Evolutionary conservation across 2,113 vertebrate species (phyloP).

Genomic region (Thomomys bottae): DNA sequence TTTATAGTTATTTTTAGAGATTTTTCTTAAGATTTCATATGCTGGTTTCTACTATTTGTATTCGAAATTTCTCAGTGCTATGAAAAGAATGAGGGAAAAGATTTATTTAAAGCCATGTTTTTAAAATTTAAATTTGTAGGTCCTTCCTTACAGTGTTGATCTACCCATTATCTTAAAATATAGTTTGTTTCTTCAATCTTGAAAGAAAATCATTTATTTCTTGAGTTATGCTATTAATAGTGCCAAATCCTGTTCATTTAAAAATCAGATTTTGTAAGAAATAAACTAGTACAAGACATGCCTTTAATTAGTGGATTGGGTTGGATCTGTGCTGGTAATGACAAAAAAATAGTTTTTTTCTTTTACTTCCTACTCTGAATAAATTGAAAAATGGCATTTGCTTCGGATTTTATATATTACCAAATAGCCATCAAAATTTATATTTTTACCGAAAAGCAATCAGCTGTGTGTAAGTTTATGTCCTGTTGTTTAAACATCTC

Average conservation of each 20-base stretch:
- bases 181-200: constrained; percentile 28
- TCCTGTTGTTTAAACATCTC: constrained; percentile 48
- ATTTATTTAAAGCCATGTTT: constrained; percentile 64
- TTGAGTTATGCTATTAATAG: constrained; percentile 47
- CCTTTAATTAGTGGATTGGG: constrained; percentile 38
- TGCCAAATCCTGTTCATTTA: constrained; percentile 54
- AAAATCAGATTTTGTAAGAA: constrained; percentile 56
- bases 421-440: constrained; percentile 63
- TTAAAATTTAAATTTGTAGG: constrained; percentile 58
- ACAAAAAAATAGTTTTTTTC: constrained; percentile 16
- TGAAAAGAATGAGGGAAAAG: constrained; percentile 32
- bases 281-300: constrained; percentile 18
- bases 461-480: background rate
- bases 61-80: constrained; percentile 73
- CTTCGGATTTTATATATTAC: constrained; percentile 55
- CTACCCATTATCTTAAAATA: constrained; percentile 46
- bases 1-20: constrained; percentile 80
- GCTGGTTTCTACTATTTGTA: constrained; percentile 74
- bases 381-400: constrained; percentile 46
- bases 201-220: constrained; percentile 56
- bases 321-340: constrained; percentile 1
- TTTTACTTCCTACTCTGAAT: constrained; percentile 40
- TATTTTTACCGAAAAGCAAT: constrained; percentile 69
- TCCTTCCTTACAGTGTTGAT: constrained; percentile 46
- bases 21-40: constrained; percentile 78